Base-by-base conservation (phyloP, 2,113 vertebrate genomes). In the Lampris incognitus region DNA sequence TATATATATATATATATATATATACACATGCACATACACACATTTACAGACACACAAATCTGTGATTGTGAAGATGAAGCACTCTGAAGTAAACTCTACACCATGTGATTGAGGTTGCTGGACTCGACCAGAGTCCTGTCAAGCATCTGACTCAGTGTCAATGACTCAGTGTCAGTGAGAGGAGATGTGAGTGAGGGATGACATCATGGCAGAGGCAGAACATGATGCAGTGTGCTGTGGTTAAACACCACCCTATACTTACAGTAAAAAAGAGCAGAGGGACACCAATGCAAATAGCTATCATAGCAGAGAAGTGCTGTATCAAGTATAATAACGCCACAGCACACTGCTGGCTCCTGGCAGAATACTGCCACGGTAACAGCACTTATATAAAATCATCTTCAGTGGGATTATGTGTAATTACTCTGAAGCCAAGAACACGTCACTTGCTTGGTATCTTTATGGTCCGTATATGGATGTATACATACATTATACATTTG, bases 171-270 rank as follows among this genome's bases (percentile, higher is more conserved):
- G 1, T 24, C 63, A 76, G 56, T 39, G 56, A 58, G 55, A 44
- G 56, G 80, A 63, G 72, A 72, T 13, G 10, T 63, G 72, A 76
- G 74, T 36, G 38, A 49, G 10, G 41, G 44, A 49, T 48, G 79
- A 75, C 56, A 59, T 81, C 78, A 84, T 51, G 66, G 82, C 60
- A 69, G 67, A 79, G 71, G 74, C 6, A 7, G 78, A 78, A 65
- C 13, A 60, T 74, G 84, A 81, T 4, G 51, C 56, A 69, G 39
- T 13, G 72, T 74, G 48, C 72, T 42, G 59, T 77, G 72, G 73
- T 42, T 9, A 6, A 78, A 51, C 61, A 2, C 37, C 11, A 24
- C 42, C 41, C 64, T 10, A 59, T 70, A 44, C 57, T 48, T 6
- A 69, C 41, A 36, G 57, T 50, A 55, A 55, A 58, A 62, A 55